These are phyloP conservation scores for Brachystomella parvula DNA, from an alignment of 1,140 invertebrate genomes.

Conservation along the genomic window DNA sequence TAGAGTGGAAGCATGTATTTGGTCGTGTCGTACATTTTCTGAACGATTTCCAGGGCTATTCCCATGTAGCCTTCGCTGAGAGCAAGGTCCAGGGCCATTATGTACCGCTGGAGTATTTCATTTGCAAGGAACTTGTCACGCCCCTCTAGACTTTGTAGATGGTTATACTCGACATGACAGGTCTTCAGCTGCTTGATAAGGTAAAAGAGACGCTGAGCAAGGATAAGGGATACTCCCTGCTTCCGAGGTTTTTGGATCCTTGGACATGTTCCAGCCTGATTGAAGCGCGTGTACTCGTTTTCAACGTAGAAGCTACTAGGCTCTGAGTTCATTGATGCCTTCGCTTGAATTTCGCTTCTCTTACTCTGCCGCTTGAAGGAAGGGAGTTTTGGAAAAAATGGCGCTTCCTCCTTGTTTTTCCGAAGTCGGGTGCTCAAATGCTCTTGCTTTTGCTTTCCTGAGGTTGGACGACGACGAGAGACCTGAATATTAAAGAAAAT, in stretches of 20 bases:
- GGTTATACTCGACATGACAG: background rate
- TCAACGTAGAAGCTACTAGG: too few species aligned
- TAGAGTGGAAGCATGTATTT: background rate
- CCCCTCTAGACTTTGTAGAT: background rate
- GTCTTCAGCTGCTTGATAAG: background rate
- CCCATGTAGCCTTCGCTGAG: background rate
- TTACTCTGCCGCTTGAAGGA: too few species aligned
- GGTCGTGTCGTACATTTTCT: slow-evolving; percentile 1
- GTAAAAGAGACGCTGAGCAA: background rate
- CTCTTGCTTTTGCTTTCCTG: too few species aligned
- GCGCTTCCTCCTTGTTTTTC: too few species aligned
- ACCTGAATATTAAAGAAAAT: too few species aligned
- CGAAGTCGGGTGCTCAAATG: too few species aligned
- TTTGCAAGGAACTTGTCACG: background rate
- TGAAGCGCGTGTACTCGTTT: background rate
- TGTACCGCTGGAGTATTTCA: slow-evolving; percentile 1
- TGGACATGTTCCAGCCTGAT: background rate
- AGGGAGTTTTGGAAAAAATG: too few species aligned
- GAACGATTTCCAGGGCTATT: background rate
- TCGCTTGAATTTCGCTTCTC: too few species aligned
- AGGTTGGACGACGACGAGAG: too few species aligned
- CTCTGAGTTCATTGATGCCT: too few species aligned
- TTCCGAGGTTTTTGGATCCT: background rate
- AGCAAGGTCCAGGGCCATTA: background rate
- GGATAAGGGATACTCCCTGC: background rate